A percentile compares a stretch with the other conserved stretches of the same genome.
Evolutionary conservation across 92 coral and sea anemone species (phyloP).

Genomic region (Micromussa lordhowensis): DNA sequence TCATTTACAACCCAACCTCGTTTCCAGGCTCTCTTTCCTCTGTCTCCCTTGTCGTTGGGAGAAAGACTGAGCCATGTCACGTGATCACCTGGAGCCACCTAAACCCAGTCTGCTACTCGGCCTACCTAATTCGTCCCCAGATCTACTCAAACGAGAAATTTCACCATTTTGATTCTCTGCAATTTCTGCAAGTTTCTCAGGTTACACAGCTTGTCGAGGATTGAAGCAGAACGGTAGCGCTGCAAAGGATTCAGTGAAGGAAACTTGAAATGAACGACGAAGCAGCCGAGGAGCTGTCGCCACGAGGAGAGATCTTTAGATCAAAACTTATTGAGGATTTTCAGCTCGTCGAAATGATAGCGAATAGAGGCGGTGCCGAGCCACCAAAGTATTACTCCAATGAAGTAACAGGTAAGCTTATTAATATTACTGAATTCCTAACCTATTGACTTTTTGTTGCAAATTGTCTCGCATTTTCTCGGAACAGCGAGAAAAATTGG

Average conservation of each 20-base stretch:
- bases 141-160: not conserved
- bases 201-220: not conserved
- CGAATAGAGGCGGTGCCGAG: constrained; percentile 80
- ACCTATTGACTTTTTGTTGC: not conserved
- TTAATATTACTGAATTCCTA: not conserved
- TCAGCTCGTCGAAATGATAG: constrained; percentile 90
- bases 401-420: constrained; percentile 93
- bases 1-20: too few species aligned
- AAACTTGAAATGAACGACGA: constrained; percentile 75
- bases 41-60: too few species aligned
- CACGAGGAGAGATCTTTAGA: constrained; percentile 95
- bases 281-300: constrained; percentile 85
- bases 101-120: too few species aligned
- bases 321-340: constrained; percentile 97
- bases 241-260: not conserved
- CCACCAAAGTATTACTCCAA: constrained; percentile 90
- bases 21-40: too few species aligned
- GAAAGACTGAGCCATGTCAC: too few species aligned
- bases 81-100: too few species aligned
- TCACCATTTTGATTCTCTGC: not conserved
- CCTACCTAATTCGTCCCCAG: too few species aligned
- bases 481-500: not conserved
- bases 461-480: not conserved
- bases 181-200: constrained; percentile 17
- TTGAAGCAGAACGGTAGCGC: not conserved